phyloP scores from a whole-genome alignment of 2,888 invertebrate species.

The Lepidocyrtinus sp. region DNA sequence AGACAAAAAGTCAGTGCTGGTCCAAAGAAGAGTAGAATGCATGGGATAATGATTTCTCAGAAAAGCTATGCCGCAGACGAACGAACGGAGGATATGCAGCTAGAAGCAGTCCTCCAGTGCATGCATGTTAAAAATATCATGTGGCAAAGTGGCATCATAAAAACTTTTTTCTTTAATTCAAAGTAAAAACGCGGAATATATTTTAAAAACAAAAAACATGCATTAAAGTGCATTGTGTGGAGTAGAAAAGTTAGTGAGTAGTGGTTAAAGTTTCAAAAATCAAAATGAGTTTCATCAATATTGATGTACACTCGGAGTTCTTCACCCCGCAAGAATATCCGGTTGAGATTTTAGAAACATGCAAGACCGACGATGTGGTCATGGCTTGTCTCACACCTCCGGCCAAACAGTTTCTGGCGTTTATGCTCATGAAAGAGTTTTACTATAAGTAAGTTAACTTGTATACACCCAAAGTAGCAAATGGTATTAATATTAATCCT shows the following conservation, averaged over 20 bases:
- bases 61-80: too few species aligned
- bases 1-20: too few species aligned
- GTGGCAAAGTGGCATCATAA: background rate
- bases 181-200: background rate
- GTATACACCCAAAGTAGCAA: background rate
- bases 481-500: background rate
- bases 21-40: too few species aligned
- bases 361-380: slow-evolving; percentile 67
- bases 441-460: slow-evolving; percentile 63
- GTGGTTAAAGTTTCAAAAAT: background rate
- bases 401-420: slow-evolving; percentile 69
- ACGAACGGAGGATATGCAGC: too few species aligned
- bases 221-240: background rate
- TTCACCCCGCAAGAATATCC: slow-evolving; percentile 70
- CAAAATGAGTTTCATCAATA: slow-evolving; percentile 66
- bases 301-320: slow-evolving; percentile 69
- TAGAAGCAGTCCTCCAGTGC: too few species aligned
- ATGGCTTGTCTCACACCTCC: slow-evolving; percentile 68
- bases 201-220: background rate
- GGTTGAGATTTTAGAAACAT: slow-evolving; percentile 69
- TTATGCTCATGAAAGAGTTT: slow-evolving; percentile 70
- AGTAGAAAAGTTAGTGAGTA: background rate
- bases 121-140: too few species aligned
- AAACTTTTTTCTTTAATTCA: too few species aligned
- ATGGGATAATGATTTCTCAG: too few species aligned